phyloP scores from a whole-genome alignment of 2,797 vertebrate genomes.

The Sebastes aleutianus region DNA sequence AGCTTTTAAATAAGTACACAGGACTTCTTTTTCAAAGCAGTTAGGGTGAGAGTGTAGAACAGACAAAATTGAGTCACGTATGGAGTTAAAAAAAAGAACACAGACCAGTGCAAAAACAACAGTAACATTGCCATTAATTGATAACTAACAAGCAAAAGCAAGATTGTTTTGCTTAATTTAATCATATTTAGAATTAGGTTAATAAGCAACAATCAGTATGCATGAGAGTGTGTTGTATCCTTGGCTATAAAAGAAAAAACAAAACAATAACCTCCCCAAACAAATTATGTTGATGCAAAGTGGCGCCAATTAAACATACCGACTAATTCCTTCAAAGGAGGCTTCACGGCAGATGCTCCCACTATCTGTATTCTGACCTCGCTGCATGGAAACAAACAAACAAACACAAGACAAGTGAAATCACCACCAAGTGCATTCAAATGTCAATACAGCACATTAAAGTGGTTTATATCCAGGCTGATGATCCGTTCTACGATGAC shows the following conservation, averaged over 20 bases:
- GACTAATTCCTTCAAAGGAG: slow-evolving; percentile 92
- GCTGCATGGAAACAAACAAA: slow-evolving; percentile 69
- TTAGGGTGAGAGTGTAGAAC: not conserved
- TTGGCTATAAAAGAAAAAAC: slow-evolving; percentile 23
- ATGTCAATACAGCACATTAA: not conserved
- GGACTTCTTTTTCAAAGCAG: not conserved
- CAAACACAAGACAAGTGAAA: not conserved
- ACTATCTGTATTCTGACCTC: slow-evolving; percentile 91
- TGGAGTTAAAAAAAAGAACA: slow-evolving; percentile 14
- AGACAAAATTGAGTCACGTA: slow-evolving; percentile 11
- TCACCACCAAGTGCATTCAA: not conserved
- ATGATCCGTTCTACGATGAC: not conserved
- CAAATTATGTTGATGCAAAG: slow-evolving; percentile 53
- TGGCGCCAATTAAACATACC: slow-evolving; percentile 81
- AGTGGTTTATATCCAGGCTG: not conserved
- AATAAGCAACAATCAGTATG: slow-evolving; percentile 41
- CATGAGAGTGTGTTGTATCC: slow-evolving; percentile 15
- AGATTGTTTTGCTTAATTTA: slow-evolving; percentile 20
- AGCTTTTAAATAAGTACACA: not conserved
- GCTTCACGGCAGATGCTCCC: slow-evolving; percentile 89
- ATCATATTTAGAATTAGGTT: slow-evolving; percentile 33
- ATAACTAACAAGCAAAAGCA: slow-evolving; percentile 29
- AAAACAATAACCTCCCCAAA: slow-evolving; percentile 23
- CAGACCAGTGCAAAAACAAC: slow-evolving; percentile 13
- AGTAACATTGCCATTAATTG: slow-evolving; percentile 8